Conservation (phyloP, 1,140 invertebrate genomes). For the Eulimnadia texana region DNA sequence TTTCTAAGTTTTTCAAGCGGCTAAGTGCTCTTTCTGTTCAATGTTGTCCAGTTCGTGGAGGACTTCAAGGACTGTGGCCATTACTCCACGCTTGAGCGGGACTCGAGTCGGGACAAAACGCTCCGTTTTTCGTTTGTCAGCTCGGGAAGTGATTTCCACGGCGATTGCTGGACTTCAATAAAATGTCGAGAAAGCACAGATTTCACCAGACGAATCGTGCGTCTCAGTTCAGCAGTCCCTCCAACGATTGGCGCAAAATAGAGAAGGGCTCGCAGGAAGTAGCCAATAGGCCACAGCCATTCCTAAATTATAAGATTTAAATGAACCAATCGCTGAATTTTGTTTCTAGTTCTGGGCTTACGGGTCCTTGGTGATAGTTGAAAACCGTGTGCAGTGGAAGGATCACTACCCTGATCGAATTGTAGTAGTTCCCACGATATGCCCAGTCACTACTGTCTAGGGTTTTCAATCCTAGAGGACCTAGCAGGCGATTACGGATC, state of each 20-base stretch:
- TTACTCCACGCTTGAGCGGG: constrained; percentile 93
- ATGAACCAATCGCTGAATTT: neutral
- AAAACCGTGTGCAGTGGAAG: constrained; percentile 75
- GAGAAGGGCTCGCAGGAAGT: constrained; percentile 73
- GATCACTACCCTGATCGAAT: constrained; percentile 70
- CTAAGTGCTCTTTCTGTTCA: neutral
- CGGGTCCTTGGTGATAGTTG: constrained; percentile 98
- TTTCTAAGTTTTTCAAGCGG: neutral
- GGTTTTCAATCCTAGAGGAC: constrained; percentile 91
- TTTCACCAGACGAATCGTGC: constrained; percentile 54
- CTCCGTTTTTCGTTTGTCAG: constrained; percentile 82
- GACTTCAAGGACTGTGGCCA: constrained; percentile 63
- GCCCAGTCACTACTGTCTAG: constrained; percentile 90
- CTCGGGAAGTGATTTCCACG: constrained; percentile 89
- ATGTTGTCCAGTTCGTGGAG: constrained; percentile 3
- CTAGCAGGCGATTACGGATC: constrained; percentile 61
- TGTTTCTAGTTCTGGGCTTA: constrained; percentile 31
- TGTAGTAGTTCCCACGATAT: constrained; percentile 88
- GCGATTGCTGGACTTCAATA: constrained; percentile 52
- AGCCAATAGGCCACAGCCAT: constrained; percentile 95
- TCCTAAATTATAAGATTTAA: constrained; percentile 40
- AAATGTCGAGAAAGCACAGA: constrained; percentile 55
- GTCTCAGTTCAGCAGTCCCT: constrained; percentile 43
- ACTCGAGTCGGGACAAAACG: constrained; percentile 69
- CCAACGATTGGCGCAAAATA: constrained; percentile 51